Conservation (phyloP, 2,797 vertebrate genomes). For the Sylvilagus floridanus region DNA sequence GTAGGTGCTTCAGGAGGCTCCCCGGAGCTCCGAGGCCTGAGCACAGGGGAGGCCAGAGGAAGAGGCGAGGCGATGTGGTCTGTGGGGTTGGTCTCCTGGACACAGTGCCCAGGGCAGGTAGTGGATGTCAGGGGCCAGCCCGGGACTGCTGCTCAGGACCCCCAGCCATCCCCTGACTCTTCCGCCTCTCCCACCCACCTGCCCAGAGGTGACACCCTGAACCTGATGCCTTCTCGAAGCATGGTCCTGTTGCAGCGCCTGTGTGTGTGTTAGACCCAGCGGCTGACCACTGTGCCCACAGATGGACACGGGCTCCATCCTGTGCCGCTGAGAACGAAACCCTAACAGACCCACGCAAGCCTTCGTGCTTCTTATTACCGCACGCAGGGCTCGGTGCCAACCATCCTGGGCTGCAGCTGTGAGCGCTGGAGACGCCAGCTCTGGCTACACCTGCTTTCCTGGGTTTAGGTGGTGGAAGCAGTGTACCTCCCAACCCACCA, state of each 20-base stretch:
- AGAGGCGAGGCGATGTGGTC: not conserved
- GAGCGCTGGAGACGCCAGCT: too few relatives aligned
- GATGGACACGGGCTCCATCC: accelerated
- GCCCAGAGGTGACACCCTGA: not conserved
- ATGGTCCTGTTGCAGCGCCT: not conserved
- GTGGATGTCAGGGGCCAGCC: not conserved
- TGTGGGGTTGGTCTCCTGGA: not conserved
- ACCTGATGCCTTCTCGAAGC: not conserved
- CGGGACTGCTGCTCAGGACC: not conserved
- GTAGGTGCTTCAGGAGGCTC: too few relatives aligned
- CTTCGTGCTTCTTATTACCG: not conserved
- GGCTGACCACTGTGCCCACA: not conserved
- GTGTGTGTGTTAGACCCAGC: not conserved
- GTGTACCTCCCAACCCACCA: too few relatives aligned
- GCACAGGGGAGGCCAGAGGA: not conserved
- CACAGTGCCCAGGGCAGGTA: accelerated
- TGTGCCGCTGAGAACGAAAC: not conserved
- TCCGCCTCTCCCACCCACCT: not conserved
- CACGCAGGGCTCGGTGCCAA: not conserved
- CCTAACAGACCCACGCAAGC: not conserved
- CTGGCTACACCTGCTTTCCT: not conserved
- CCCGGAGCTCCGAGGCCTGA: too few relatives aligned
- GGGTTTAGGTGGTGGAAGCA: not conserved
- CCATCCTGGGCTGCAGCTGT: too few relatives aligned
- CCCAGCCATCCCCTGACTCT: not conserved